Evolutionary conservation across 2,113 vertebrate genomes (phyloP).

Genomic region (Aldabrachelys gigantea): DNA sequence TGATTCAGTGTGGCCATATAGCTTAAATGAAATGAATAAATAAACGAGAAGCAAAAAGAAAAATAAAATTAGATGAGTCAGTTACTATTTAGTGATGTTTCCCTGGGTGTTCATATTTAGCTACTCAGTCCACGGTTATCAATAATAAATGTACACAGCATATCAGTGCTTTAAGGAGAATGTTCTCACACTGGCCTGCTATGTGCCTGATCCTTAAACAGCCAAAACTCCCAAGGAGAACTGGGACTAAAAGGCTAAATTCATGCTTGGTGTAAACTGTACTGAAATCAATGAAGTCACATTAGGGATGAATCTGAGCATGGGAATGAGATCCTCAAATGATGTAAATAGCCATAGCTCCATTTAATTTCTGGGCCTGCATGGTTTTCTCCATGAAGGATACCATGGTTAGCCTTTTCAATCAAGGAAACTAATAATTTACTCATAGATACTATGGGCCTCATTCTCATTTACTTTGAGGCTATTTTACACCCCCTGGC

Average conservation of each 20-base stretch:
- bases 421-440: constrained; percentile 71
- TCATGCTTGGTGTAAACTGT: constrained; percentile 42
- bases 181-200: constrained; percentile 29
- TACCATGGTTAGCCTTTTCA: constrained; percentile 52
- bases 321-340: neutral
- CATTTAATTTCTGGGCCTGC: constrained; percentile 48
- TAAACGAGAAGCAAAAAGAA: constrained; percentile 1
- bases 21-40: neutral
- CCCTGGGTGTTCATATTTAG: neutral
- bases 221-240: constrained; percentile 34
- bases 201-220: constrained; percentile 46
- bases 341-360: neutral
- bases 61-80: neutral
- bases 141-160: constrained; percentile 62
- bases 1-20: neutral
- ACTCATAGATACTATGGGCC: constrained; percentile 36
- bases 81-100: neutral
- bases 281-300: constrained; percentile 27
- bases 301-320: constrained; percentile 36
- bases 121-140: constrained; percentile 33
- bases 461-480: too few relatives aligned
- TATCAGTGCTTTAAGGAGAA: constrained; percentile 28
- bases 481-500: constrained; percentile 54
- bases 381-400: constrained; percentile 55
- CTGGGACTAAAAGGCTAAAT: constrained; percentile 29